Percentiles rank a stretch among this genome's conserved stretches.
Evolutionary conservation across 92 coral and sea anemone genomes (phyloP).

Genomic region (Galaxea fascicularis): DNA sequence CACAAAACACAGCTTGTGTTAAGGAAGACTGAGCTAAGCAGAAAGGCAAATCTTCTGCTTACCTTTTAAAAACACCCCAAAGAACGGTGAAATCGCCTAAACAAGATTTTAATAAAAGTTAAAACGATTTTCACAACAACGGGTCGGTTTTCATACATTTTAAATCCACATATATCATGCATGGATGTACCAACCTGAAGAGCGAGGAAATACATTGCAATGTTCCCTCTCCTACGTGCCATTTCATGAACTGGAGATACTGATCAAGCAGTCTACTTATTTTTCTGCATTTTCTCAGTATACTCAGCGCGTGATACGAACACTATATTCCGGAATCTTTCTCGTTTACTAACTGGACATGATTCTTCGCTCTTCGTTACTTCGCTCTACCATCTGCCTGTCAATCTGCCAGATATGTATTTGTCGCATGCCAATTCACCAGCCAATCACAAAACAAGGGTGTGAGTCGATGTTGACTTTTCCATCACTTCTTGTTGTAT

Average conservation of each 20-base stretch:
- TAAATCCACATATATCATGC: background rate
- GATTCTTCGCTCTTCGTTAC: background rate
- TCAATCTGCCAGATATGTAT: conserved; percentile 32
- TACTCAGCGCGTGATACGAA: background rate
- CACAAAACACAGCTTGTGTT: too few species aligned
- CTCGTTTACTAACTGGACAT: background rate
- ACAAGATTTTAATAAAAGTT: background rate
- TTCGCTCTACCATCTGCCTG: conserved; percentile 37
- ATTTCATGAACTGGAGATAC: conserved; percentile 3
- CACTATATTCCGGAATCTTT: background rate
- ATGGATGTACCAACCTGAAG: conserved; percentile 20
- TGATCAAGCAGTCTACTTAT: background rate
- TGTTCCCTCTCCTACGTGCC: background rate
- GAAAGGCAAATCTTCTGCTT: background rate
- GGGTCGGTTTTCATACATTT: background rate
- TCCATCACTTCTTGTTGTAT: conserved; percentile 10
- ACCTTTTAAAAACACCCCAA: conserved; percentile 4
- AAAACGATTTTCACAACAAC: background rate
- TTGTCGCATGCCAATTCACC: conserved; percentile 17
- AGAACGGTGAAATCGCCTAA: conserved; percentile 24
- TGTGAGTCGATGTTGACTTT: conserved; percentile 20
- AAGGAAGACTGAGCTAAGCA: background rate
- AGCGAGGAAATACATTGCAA: background rate
- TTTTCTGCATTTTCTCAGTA: background rate
- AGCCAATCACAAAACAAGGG: conserved; percentile 15